These are phyloP conservation scores for Hypselothyrea guttata DNA, from an alignment of 2,888 invertebrate genomes.

Conservation along the genomic window DNA sequence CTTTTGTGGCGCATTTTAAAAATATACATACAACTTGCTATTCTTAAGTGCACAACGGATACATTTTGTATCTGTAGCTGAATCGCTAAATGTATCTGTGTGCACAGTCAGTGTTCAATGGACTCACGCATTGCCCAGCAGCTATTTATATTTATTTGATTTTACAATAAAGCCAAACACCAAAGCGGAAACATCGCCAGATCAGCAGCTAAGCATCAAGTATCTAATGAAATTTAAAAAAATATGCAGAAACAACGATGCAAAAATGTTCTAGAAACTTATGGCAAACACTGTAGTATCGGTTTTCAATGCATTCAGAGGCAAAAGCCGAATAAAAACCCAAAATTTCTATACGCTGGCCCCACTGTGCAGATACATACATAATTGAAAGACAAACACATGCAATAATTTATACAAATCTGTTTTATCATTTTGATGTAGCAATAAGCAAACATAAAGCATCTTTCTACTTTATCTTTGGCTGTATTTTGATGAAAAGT, in stretches of 20 bases:
- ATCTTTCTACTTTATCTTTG: constrained; percentile 8
- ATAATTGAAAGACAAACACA: neutral
- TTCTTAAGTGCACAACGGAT: constrained; percentile 48
- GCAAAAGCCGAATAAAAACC: too few relatives aligned
- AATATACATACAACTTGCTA: constrained; percentile 58
- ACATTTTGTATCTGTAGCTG: constrained; percentile 2
- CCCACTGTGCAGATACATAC: constrained; percentile 5
- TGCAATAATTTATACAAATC: constrained; percentile 2
- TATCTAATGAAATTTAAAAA: too few relatives aligned
- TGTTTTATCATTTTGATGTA: constrained; percentile 4
- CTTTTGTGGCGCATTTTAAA: constrained; percentile 60
- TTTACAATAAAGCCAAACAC: constrained; percentile 46
- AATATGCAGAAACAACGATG: too few relatives aligned
- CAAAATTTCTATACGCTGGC: too few relatives aligned
- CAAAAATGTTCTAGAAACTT: too few relatives aligned
- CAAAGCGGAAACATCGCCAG: constrained; percentile 45
- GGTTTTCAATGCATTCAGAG: neutral
- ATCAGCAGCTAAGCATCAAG: constrained; percentile 18
- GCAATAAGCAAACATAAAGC: constrained; percentile 8
- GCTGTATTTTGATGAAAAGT: neutral
- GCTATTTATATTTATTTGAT: constrained; percentile 45
- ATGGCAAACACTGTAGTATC: neutral
- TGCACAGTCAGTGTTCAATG: constrained; percentile 51
- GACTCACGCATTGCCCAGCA: constrained; percentile 59
- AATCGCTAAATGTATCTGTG: constrained; percentile 10